Conservation (phyloP, 2,888 invertebrate genomes). For the Ariolimax columbianus region DNA sequence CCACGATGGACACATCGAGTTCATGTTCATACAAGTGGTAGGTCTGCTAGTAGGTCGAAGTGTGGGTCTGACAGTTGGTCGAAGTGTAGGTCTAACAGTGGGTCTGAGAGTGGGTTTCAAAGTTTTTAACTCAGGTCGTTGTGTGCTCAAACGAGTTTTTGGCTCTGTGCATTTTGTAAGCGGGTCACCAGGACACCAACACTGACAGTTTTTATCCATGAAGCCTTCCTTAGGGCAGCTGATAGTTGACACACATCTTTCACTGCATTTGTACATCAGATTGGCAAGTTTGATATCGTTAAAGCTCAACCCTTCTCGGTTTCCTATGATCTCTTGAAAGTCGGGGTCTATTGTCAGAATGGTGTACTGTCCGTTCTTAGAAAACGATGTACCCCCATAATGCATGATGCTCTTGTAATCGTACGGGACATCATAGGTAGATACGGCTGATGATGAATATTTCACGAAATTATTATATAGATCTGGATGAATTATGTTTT, state of each 20-base stretch:
- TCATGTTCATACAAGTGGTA: constrained; percentile 52
- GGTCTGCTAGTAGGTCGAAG: neutral
- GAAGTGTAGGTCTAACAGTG: neutral
- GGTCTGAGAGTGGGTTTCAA: neutral
- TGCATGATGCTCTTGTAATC: constrained; percentile 72
- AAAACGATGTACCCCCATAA: constrained; percentile 66
- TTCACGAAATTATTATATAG: constrained; percentile 65
- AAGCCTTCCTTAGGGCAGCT: constrained; percentile 50
- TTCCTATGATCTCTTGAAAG: constrained; percentile 71
- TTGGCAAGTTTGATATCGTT: constrained; percentile 66
- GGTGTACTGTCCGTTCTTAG: constrained; percentile 65
- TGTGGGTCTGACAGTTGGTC: neutral
- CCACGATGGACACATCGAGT: constrained; percentile 55
- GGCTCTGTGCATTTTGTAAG: constrained; percentile 51
- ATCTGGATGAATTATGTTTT: constrained; percentile 58
- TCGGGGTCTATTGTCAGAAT: constrained; percentile 66
- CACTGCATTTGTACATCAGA: constrained; percentile 66
- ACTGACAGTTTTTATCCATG: constrained; percentile 52
- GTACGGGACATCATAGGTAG: constrained; percentile 63
- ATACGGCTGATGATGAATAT: constrained; percentile 54
- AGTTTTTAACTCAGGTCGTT: neutral
- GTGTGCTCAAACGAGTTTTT: neutral
- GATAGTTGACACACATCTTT: constrained; percentile 21
- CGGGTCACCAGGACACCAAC: constrained; percentile 52
- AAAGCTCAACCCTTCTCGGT: constrained; percentile 63